A percentile compares a stretch with the other conserved stretches of the same genome.
phyloP scores from a whole-genome alignment of 2,113 vertebrate genomes.

The Ploceus nigricollis region DNA sequence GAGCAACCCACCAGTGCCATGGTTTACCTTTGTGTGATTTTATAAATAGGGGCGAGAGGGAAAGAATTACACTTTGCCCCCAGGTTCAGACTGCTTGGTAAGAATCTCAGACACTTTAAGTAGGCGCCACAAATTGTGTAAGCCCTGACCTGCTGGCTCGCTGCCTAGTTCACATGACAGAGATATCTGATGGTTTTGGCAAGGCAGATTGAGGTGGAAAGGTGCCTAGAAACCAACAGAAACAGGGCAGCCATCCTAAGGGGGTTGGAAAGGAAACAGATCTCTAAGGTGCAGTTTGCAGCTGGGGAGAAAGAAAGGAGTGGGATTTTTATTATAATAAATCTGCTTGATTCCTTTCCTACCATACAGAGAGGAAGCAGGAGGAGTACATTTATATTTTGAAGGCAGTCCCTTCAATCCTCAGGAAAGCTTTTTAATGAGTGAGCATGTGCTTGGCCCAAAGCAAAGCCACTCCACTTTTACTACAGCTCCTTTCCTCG shows the following conservation, averaged over 20 bases:
- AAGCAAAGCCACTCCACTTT: neutral
- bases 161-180: slow-evolving; percentile 73
- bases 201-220: slow-evolving; percentile 55
- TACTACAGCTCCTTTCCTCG: neutral
- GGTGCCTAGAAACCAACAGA: slow-evolving; percentile 55
- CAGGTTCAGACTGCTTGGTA: slow-evolving; percentile 68
- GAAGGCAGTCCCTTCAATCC: neutral
- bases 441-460: neutral
- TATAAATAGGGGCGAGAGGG: slow-evolving; percentile 22
- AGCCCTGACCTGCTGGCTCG: slow-evolving; percentile 73
- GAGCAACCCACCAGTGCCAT: slow-evolving; percentile 18
- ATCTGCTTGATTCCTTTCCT: neutral
- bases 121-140: slow-evolving; percentile 81
- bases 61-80: slow-evolving; percentile 75
- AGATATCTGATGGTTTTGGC: slow-evolving; percentile 74
- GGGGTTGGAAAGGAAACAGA: neutral
- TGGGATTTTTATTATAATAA: neutral
- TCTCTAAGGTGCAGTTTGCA: neutral
- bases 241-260: neutral
- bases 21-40: slow-evolving; percentile 49
- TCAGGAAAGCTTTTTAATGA: neutral
- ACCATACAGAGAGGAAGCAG: neutral
- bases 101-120: slow-evolving; percentile 74
- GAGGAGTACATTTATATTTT: neutral
- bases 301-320: neutral